These are phyloP conservation scores for Oxyruncus cristatus DNA, from an alignment of 2,113 vertebrate species.

Conservation along the genomic window DNA sequence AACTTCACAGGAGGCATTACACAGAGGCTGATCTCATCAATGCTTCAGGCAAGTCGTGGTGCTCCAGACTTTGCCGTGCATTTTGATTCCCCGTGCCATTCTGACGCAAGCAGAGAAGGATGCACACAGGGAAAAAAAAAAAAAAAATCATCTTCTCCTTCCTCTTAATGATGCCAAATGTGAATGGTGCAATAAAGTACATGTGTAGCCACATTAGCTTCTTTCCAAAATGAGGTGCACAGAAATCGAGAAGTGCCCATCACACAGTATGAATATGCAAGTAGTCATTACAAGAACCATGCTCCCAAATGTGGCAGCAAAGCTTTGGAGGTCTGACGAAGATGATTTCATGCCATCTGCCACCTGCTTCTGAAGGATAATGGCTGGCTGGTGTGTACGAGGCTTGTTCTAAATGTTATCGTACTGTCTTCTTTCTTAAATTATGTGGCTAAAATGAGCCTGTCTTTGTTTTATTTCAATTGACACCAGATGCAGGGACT, in stretches of 20 bases:
- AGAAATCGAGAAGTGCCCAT: constrained; percentile 52
- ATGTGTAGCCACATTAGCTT: constrained; percentile 29
- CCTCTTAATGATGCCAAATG: constrained; percentile 24
- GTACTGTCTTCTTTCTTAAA: constrained; percentile 70
- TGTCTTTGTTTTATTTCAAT: constrained; percentile 71
- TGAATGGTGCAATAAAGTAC: constrained; percentile 45
- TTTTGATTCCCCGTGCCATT: neutral
- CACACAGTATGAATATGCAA: constrained; percentile 67
- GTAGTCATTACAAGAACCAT: constrained; percentile 61
- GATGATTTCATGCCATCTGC: constrained; percentile 75
- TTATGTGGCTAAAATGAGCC: constrained; percentile 67
- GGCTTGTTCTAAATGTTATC: constrained; percentile 66
- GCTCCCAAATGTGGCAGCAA: constrained; percentile 62
- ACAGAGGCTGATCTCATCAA: neutral
- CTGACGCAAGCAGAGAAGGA: neutral
- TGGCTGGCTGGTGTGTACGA: constrained; percentile 58
- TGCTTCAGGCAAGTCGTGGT: neutral
- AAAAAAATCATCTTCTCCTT: neutral
- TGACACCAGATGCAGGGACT: constrained; percentile 57
- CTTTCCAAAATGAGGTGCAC: constrained; percentile 50
- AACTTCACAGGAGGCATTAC: neutral
- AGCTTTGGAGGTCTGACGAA: constrained; percentile 61
- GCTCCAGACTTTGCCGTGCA: neutral
- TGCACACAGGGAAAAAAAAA: neutral
- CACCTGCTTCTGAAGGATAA: constrained; percentile 74